A percentile compares a stretch with the other conserved stretches of the same genome.
phyloP scores from a whole-genome alignment of 2,888 invertebrate species.

The Netelia melanura region DNA sequence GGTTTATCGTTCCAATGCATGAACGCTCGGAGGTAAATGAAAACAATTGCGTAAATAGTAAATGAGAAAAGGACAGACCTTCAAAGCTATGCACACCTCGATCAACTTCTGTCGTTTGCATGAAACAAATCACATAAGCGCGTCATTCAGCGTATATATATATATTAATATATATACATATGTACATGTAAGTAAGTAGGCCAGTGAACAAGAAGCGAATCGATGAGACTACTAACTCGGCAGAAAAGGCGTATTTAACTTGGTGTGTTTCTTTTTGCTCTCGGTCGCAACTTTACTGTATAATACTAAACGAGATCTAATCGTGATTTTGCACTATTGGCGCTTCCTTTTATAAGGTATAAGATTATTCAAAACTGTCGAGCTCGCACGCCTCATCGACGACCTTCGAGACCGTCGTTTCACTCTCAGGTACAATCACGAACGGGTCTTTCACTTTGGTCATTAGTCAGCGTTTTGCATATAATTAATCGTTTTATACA shows the following conservation, averaged over 20 bases:
- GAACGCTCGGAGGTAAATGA: constrained; percentile 22
- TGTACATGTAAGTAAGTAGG: constrained; percentile 45
- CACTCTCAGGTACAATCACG: constrained; percentile 25
- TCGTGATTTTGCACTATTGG: background rate
- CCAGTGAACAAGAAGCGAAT: constrained; percentile 63
- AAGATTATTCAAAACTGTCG: background rate
- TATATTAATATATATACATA: constrained; percentile 19
- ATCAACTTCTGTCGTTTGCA: constrained; percentile 94
- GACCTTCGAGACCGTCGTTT: background rate
- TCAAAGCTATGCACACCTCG: constrained; percentile 97
- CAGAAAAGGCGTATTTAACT: constrained; percentile 34
- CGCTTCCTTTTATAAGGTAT: background rate
- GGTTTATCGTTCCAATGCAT: background rate
- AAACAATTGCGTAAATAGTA: constrained; percentile 71
- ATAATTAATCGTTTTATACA: constrained; percentile 1
- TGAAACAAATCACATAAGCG: constrained; percentile 87
- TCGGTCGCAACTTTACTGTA: background rate
- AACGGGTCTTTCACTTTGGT: constrained; percentile 21
- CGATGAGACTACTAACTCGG: constrained; percentile 56
- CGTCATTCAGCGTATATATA: constrained; percentile 81
- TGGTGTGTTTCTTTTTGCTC: constrained; percentile 10
- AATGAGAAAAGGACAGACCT: constrained; percentile 88
- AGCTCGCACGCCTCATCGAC: background rate
- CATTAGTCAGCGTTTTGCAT: constrained; percentile 42
- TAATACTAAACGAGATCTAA: background rate